Evolutionary conservation across 2,888 invertebrate genomes (phyloP).

Genomic region (Apamea sordens): DNA sequence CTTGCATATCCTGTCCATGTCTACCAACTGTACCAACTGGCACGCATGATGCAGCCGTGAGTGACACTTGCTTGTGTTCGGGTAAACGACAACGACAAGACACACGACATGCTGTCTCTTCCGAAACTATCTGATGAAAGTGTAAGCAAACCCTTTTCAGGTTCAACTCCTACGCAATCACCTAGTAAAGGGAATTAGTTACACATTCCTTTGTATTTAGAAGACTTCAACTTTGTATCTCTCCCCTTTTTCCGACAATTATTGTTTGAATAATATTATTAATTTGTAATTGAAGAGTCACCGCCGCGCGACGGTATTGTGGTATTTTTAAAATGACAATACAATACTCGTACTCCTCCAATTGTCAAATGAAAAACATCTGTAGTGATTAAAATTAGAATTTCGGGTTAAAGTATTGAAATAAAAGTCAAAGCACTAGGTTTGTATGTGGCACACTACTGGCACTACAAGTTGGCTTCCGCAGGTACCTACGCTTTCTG

Average conservation of each 20-base stretch:
- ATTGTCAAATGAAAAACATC: neutral
- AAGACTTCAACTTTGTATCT: neutral
- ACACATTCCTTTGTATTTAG: neutral
- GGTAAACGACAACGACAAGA: neutral
- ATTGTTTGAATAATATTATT: neutral
- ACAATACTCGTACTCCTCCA: too few species aligned
- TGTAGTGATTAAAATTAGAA: neutral
- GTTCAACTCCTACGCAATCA: neutral
- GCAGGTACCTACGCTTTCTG: neutral
- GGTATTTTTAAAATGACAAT: neutral
- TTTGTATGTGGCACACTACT: too few species aligned
- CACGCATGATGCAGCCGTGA: neutral
- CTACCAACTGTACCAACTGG: too few species aligned
- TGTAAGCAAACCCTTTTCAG: neutral
- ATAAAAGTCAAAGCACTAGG: too few species aligned
- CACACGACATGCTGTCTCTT: neutral
- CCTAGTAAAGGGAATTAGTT: neutral
- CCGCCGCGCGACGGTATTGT: neutral
- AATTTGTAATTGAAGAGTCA: neutral
- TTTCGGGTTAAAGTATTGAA: neutral
- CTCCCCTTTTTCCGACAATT: neutral
- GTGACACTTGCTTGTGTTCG: neutral
- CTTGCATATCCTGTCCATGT: neutral
- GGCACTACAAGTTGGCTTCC: neutral
- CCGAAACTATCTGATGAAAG: too few species aligned